A percentile compares a stretch with the other conserved stretches of the same genome.
phyloP scores from a whole-genome alignment of 2,888 invertebrate genomes.

The Meiosimyza platycephala region DNA sequence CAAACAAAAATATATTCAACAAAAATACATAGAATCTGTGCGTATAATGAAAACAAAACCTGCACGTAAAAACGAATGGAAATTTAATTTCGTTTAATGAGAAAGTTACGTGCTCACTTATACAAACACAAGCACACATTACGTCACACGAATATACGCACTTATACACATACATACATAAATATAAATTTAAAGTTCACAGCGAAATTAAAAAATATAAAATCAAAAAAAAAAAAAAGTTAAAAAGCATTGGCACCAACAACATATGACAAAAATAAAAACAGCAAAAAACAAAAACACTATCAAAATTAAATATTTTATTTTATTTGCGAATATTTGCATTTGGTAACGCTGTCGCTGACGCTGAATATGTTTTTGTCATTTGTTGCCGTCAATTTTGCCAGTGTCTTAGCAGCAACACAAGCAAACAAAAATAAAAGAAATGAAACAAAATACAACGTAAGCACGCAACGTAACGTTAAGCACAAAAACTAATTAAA shows the following conservation, averaged over 20 bases:
- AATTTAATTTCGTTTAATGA: too few relatives aligned
- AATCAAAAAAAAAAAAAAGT: too few relatives aligned
- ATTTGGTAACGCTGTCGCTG: constrained; percentile 1
- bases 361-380: constrained; percentile 11
- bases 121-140: too few relatives aligned
- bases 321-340: constrained; percentile 11
- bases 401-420: not conserved
- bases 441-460: not conserved
- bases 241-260: not conserved
- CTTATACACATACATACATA: constrained; percentile 21
- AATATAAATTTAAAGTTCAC: not conserved
- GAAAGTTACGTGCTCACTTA: too few relatives aligned
- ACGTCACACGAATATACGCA: not conserved
- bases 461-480: not conserved
- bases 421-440: constrained; percentile 1
- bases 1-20: too few relatives aligned
- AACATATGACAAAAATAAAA: not conserved
- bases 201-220: too few relatives aligned
- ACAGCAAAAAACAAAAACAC: not conserved
- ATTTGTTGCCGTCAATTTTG: constrained; percentile 5
- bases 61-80: too few relatives aligned
- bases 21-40: too few relatives aligned
- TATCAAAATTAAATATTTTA: not conserved
- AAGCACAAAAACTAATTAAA: constrained; percentile 9
- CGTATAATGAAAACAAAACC: too few relatives aligned